Percentiles rank a stretch among this genome's conserved stretches.
Conservation (phyloP, 2,888 invertebrate species). For the Plagiodera versicolora region DNA sequence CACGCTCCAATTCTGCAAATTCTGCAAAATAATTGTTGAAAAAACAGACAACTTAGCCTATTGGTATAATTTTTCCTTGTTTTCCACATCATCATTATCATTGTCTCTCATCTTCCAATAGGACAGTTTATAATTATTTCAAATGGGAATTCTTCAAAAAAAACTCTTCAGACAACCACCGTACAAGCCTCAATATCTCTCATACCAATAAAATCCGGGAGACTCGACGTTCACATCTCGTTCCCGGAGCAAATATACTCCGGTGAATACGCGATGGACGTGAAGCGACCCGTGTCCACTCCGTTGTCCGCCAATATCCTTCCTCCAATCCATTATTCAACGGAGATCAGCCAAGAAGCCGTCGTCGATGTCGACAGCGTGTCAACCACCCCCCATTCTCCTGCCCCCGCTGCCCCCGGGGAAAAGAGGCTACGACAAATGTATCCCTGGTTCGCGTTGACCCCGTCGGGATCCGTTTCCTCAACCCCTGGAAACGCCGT, state of each 20-base stretch:
- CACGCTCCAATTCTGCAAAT: too few relatives aligned
- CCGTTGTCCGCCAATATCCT: conserved; percentile 49
- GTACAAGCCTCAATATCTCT: neutral
- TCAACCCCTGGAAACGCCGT: neutral
- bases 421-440: neutral
- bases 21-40: too few relatives aligned
- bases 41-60: too few relatives aligned
- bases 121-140: too few relatives aligned
- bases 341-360: conserved; percentile 51
- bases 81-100: too few relatives aligned
- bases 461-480: neutral
- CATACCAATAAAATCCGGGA: neutral
- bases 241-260: conserved; percentile 1
- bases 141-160: too few relatives aligned
- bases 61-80: too few relatives aligned
- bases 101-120: too few relatives aligned
- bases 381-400: conserved; percentile 41
- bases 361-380: conserved; percentile 49
- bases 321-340: conserved; percentile 53
- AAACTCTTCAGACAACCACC: too few relatives aligned
- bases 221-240: neutral
- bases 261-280: conserved; percentile 38
- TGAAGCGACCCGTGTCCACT: conserved; percentile 51
- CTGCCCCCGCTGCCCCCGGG: neutral
- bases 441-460: neutral